These are phyloP conservation scores for Oryctes rhinoceros DNA, from an alignment of 1,140 invertebrate genomes.

Conservation along the genomic window DNA sequence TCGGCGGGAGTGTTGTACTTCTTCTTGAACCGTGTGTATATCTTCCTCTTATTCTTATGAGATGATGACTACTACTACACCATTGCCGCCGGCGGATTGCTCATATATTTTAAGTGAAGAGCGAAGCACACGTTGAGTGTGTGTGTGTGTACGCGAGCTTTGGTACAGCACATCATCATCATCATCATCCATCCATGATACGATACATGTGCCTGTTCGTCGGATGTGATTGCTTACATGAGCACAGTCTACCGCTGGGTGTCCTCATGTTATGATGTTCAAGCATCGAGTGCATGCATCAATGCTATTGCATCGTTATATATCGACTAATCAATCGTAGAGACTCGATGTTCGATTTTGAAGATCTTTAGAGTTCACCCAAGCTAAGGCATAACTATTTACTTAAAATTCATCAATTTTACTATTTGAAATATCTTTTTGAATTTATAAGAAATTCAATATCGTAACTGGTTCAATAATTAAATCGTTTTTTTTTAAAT, in stretches of 20 bases:
- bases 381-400: too few relatives aligned
- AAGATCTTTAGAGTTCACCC: too few relatives aligned
- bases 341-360: too few relatives aligned
- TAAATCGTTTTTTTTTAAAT: too few relatives aligned
- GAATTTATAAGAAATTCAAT: too few relatives aligned
- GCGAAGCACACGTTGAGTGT: background rate
- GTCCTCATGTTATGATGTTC: background rate
- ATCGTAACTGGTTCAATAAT: too few relatives aligned
- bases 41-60: conserved; percentile 27
- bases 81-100: background rate
- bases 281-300: background rate
- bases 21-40: conserved; percentile 29
- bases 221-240: background rate
- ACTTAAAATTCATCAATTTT: too few relatives aligned
- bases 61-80: background rate
- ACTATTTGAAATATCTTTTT: too few relatives aligned
- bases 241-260: background rate
- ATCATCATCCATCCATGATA: background rate
- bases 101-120: background rate
- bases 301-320: background rate
- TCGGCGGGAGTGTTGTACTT: conserved; percentile 27
- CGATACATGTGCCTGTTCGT: background rate
- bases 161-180: conserved; percentile 11
- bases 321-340: background rate
- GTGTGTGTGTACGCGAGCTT: conserved; percentile 19